A percentile compares a stretch with the other conserved stretches of the same genome.
These are phyloP conservation scores for Rhizoglyphus robini DNA, from an alignment of 1,140 invertebrate genomes.

Conservation along the genomic window DNA sequence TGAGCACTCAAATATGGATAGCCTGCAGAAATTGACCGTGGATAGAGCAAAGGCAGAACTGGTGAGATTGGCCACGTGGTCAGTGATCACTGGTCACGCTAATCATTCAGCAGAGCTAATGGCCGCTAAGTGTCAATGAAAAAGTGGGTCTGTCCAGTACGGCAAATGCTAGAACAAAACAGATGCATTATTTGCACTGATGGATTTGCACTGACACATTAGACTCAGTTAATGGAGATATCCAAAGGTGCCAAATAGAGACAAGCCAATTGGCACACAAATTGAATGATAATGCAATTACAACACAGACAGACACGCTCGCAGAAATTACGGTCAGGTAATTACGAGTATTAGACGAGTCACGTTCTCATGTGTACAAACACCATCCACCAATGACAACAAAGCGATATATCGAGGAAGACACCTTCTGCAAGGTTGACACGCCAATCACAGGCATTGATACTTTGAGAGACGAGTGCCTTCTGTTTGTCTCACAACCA, in stretches of 20 bases:
- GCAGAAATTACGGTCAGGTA: not conserved
- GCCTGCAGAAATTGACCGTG: not conserved
- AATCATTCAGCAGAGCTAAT: not conserved
- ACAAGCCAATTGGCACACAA: not conserved
- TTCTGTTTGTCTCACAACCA: too few relatives aligned
- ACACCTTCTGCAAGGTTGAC: not conserved
- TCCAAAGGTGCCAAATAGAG: not conserved
- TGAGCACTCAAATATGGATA: constrained; percentile 7
- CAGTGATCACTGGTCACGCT: too few relatives aligned
- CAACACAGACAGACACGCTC: constrained; percentile 1
- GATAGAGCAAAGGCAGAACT: not conserved
- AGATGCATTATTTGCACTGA: not conserved
- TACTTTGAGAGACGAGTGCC: not conserved
- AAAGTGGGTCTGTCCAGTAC: not conserved
- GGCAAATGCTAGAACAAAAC: not conserved
- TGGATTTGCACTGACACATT: constrained; percentile 15
- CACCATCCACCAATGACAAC: not conserved
- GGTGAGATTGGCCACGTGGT: not conserved
- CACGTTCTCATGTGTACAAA: too few relatives aligned
- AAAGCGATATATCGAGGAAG: not conserved
- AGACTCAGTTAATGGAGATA: constrained; percentile 10
- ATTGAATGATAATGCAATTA: not conserved
- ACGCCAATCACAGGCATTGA: not conserved
- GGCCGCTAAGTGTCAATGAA: constrained; percentile 6
- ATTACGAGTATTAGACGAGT: not conserved